Evolutionary conservation across 2,888 invertebrate species (phyloP), one percentile per base, ranked within the genome.

Genomic region (Ochropleura leucogaster): DNA sequence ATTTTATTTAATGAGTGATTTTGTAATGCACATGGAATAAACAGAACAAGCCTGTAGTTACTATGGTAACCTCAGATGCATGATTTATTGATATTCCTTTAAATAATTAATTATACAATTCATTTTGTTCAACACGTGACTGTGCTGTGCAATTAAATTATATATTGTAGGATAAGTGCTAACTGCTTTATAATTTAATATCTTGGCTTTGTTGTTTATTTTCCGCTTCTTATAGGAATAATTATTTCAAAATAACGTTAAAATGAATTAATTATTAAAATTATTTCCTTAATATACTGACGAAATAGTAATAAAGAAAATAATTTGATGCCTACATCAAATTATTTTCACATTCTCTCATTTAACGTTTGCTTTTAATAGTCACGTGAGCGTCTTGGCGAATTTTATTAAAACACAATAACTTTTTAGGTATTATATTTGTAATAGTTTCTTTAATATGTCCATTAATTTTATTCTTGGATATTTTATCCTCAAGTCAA

Each of bases 71-170:
- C 74, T 80, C 82, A 83, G 73, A 70, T 80, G 72, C 47, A 55
- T 72, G 71, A 70, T 77, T 74, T 84, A 82, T 83, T 82, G 69
- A 82, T 80, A 79, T 74, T 76, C 53, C 72, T 73, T 57, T 68
- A 55, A 76, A 72, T 86, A 59, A 74, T 76, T 85, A 88, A 87
- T 88, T 86, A 88, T 83, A 82, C 85, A 85, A 85, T 82, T 79
- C 76, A 83, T 78, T 86, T 63, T 70, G 16, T 68, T 60, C 59
- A 69, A 75, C 64, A 76, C 76, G 57, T 79, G 49, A 72, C 67
- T 70, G 20, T 49, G 20, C 49, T 42, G 44, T 55, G 44, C 12
- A 53, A 62, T 68, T 59, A 75, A 65, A 73, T 72, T 2, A 73
- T 77, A 64, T 69, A 74, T 62, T 69, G 59, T 46, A 18, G 42